Evolutionary conservation across 2,797 vertebrate species (phyloP), one percentile per base, ranked within the genome.

Genomic region (Sebastes melanostomus): DNA sequence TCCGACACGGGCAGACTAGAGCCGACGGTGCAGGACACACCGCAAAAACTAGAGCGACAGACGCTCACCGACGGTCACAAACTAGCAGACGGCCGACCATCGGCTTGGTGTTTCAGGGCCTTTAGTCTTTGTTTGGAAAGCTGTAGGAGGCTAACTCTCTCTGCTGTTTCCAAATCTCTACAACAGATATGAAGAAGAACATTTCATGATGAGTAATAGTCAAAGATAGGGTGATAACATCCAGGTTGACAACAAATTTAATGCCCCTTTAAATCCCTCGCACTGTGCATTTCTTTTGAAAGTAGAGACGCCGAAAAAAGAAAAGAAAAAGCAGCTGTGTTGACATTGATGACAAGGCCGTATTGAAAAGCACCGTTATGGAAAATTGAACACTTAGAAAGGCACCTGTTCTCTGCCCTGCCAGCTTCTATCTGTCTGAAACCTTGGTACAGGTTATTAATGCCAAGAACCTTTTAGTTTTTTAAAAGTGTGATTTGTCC

Each of bases 401-500:
- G 29, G 32, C 46, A 59, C 22, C 65, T 78, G 56, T 72, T 72
- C 61, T 80, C 50, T 74, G 62, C 54, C 32, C 22, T 72, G 36
- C 24, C 59, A 18, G 60, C 68, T 42, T 75, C 29, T 62, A 1
- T 74, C 52, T 20, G 27, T 75, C 34, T 75, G 10, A 66, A 86
- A 60, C 65, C 62, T 86, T 83, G 30, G 62, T 50, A 22, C 74
- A 80, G 34, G 22, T 72, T 70, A 34, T 67, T 62, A 66, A 80
- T 77, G 71, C 38, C 71, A 76, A 38, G 8, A 75, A 60, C n/a
- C 20, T 66, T 72, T 60, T 60, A 36, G 4, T 56, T 74, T 36
- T 76, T 77, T 63, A 8, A 71, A 83, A 82, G 14, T 66, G n/a
- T 29, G 8, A 78, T 68, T 73, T 68, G 67, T 86, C 83, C 77